Evolutionary conservation across 2,113 vertebrate genomes (phyloP).

Genomic region (Carassius auratus): DNA sequence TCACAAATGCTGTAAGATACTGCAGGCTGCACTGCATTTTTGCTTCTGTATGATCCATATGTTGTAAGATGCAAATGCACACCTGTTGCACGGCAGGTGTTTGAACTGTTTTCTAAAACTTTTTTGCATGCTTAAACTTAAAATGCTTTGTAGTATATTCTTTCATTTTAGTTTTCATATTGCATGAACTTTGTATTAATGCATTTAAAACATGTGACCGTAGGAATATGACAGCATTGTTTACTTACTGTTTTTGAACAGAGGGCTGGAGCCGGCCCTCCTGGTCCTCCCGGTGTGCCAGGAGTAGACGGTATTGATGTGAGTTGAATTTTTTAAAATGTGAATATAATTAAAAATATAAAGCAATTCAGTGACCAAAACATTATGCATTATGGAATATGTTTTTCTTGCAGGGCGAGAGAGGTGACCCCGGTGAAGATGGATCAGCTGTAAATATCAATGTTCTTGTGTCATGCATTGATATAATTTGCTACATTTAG

Average conservation of each 20-base stretch:
- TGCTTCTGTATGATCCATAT: not conserved
- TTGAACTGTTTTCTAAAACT: not conserved
- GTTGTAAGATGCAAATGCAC: not conserved
- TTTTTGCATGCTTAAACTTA: not conserved
- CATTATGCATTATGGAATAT: not conserved
- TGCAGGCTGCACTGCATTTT: not conserved
- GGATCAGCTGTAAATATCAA: constrained; percentile 82
- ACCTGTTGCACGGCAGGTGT: not conserved
- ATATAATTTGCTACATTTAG: not conserved
- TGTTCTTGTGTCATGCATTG: constrained; percentile 2
- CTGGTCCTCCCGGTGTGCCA: constrained; percentile 90
- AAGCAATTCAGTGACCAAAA: not conserved
- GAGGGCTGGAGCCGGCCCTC: constrained; percentile 79
- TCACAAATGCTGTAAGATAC: not conserved
- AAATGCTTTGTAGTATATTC: not conserved
- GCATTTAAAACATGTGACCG: not conserved
- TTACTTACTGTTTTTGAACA: constrained; percentile 62
- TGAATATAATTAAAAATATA: not conserved
- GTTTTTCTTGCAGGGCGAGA: constrained; percentile 83
- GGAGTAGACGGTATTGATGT: constrained; percentile 94
- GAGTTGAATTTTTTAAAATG: constrained; percentile 69
- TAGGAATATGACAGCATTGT: constrained; percentile 6
- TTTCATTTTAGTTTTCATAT: not conserved
- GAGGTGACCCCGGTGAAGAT: constrained; percentile 82
- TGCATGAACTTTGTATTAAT: not conserved